Conservation (phyloP, 2,797 vertebrate species). For the Sciurus carolinensis region DNA sequence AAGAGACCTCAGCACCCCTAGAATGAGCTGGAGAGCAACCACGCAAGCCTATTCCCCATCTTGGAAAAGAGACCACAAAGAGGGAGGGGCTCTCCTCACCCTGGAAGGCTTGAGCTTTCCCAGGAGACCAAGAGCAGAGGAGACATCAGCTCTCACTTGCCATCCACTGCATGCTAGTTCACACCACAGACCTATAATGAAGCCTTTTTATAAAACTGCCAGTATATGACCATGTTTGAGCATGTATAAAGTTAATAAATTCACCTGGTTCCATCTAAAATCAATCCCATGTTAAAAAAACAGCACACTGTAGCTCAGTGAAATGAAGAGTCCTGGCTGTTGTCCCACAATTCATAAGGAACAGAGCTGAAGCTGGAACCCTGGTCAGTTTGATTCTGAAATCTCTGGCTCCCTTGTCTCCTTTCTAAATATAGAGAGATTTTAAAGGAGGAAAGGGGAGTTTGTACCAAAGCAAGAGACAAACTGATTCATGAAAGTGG, state of each 20-base stretch:
- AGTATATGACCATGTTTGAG: too few relatives aligned
- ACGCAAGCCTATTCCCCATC: too few relatives aligned
- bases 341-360: neutral
- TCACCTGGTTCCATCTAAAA: too few relatives aligned
- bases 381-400: neutral
- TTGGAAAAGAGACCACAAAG: neutral
- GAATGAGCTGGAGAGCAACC: neutral
- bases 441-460: neutral
- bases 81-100: neutral
- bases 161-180: neutral
- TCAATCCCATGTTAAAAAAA: neutral
- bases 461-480: neutral
- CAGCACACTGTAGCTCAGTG: neutral
- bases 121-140: neutral
- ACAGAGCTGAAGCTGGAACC: neutral
- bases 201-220: too few relatives aligned
- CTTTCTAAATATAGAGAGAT: neutral
- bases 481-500: neutral
- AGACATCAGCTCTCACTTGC: neutral
- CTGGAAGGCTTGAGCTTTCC: neutral
- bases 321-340: neutral
- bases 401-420: accelerated
- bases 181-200: too few relatives aligned
- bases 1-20: neutral
- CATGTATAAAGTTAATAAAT: too few relatives aligned